Evolutionary conservation across 2,797 vertebrate species (phyloP), one percentile per base, ranked within the genome.

Genomic region (Serranus cabrilla): DNA sequence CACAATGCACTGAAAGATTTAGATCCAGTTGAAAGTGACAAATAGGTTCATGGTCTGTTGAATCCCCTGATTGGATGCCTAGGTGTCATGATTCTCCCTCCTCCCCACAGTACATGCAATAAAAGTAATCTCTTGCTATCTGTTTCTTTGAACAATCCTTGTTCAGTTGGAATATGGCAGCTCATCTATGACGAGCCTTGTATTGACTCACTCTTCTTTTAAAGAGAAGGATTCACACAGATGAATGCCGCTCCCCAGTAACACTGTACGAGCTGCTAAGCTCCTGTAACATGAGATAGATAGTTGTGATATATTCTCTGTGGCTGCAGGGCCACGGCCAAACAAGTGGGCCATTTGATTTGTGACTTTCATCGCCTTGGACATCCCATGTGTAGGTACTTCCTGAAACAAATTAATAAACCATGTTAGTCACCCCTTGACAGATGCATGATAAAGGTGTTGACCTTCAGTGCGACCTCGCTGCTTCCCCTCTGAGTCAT

Each of bases 351-450:
- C 50, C 23, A 0, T 72, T 87, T 91, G 86, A 92, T 93, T 91
- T 91, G 80, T 85, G 71, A 76, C 83, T 91, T 77, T 93, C 86
- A 83, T 82, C 86, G 31, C 87, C 81, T 81, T 45, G 21, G 60
- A 76, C 59, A 43, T 50, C 42, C 55, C 23, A 18, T 43, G 61
- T 71, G 21, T 47, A 64, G 59, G 60, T 55, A 18, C 83, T 82
- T 89, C 89, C 87, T 75, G 63, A 70, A 66, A 51, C 65, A 78
- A 81, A 83, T 74, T 20, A 82, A 80, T 84, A 81, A 85, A 76
- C 56, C 51, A 20, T 40, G 61, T 62, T 79, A 60, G 78, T 79
- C 74, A 74, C 47, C 11, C 4, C 76, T 64, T 78, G 84, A 81
- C 77, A 64, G 81, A 84, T 72, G 27, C 25, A 16, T 16, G 59